Percentiles rank a stretch among this genome's conserved stretches.
Evolutionary conservation across 2,797 vertebrate genomes (phyloP).

Genomic region (Pristis pectinata): DNA sequence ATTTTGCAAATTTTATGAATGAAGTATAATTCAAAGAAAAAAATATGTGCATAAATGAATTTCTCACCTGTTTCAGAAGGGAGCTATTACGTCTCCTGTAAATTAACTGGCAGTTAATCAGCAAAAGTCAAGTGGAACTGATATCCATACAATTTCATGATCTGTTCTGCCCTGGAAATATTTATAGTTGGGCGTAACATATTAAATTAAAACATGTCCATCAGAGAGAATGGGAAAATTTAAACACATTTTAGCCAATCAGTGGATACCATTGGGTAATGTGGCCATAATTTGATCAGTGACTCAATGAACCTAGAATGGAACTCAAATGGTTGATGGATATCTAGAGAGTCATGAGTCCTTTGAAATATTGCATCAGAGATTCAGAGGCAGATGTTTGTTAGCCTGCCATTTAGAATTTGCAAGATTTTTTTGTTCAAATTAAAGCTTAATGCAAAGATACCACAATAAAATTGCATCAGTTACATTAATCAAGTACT

Average conservation of each 20-base stretch:
- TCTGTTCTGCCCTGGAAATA: too few relatives aligned
- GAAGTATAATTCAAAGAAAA: too few relatives aligned
- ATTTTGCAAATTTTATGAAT: too few relatives aligned
- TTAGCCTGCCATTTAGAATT: not conserved
- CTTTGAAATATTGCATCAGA: not conserved
- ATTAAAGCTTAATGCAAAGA: not conserved
- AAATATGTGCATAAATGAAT: too few relatives aligned
- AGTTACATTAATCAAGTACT: not conserved
- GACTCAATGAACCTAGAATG: not conserved
- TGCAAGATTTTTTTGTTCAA: not conserved
- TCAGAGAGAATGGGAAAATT: not conserved
- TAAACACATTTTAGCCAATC: not conserved
- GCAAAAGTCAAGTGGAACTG: too few relatives aligned
- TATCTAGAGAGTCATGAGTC: not conserved
- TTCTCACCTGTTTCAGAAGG: too few relatives aligned
- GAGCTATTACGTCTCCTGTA: too few relatives aligned
- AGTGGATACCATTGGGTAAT: not conserved
- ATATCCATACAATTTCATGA: too few relatives aligned
- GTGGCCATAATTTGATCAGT: not conserved
- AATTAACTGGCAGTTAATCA: too few relatives aligned
- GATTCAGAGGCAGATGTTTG: not conserved
- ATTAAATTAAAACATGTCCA: not conserved
- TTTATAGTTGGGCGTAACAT: too few relatives aligned
- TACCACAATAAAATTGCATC: not conserved
- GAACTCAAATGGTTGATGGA: not conserved